Conservation (phyloP, 2,113 vertebrate species). For the Drymodes brunneopygia region DNA sequence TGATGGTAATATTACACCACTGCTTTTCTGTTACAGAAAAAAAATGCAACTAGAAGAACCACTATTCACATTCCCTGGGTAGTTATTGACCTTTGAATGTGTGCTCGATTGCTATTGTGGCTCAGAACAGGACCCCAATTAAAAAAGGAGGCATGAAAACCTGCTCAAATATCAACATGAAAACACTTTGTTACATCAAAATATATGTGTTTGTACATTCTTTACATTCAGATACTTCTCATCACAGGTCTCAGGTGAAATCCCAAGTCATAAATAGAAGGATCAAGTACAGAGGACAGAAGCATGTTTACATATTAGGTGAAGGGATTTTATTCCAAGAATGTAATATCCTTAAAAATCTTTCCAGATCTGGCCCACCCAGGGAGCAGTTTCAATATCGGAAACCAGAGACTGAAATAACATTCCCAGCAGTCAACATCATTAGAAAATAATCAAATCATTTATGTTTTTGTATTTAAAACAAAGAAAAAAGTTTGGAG, state of each 20-base stretch:
- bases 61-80: background rate
- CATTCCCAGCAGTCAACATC: background rate
- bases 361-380: conserved; percentile 31
- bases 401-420: conserved; percentile 15
- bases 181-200: background rate
- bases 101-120: background rate
- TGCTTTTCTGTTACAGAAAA: background rate
- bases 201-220: background rate
- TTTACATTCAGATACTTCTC: background rate
- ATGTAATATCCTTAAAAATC: background rate
- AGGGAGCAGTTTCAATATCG: background rate
- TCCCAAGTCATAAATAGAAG: background rate
- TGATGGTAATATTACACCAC: background rate
- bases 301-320: background rate
- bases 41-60: background rate
- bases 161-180: background rate
- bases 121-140: background rate
- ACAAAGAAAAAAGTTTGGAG: background rate
- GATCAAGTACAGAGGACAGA: background rate
- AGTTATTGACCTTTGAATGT: background rate
- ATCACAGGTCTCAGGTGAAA: background rate
- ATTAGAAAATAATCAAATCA: conserved; percentile 19
- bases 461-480: background rate
- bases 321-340: conserved; percentile 1
- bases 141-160: background rate